Evolutionary conservation across 1,140 invertebrate genomes (phyloP).

Genomic region (Leptinotarsa undecemlineata): DNA sequence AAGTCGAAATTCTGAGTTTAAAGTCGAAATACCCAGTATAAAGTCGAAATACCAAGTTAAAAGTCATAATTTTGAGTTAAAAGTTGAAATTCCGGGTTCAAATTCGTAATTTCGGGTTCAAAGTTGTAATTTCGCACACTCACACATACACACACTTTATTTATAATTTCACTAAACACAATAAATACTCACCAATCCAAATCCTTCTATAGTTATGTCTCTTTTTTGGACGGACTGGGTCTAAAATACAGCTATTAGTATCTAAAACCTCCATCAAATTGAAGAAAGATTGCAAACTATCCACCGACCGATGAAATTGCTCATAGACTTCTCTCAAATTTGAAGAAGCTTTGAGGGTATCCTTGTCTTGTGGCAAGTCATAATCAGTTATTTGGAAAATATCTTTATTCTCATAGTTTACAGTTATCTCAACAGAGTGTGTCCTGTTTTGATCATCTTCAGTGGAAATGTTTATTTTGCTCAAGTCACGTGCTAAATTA

Average conservation of each 20-base stretch:
- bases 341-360: conserved; percentile 25
- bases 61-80: too few relatives aligned
- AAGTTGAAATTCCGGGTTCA: too few relatives aligned
- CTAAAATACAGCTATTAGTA: conserved; percentile 54
- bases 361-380: conserved; percentile 40
- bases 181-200: conserved; percentile 51
- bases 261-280: conserved; percentile 57
- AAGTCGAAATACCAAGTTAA: too few relatives aligned
- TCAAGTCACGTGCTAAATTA: conserved; percentile 42
- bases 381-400: conserved; percentile 38
- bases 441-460: conserved; percentile 41
- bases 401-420: conserved; percentile 36
- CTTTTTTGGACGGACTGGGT: conserved; percentile 55
- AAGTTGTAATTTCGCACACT: too few relatives aligned
- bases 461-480: conserved; percentile 30
- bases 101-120: too few relatives aligned
- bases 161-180: background rate
- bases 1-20: too few relatives aligned
- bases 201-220: conserved; percentile 54
- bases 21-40: too few relatives aligned
- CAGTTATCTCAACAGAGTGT: conserved; percentile 37
- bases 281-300: conserved; percentile 55
- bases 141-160: too few relatives aligned
- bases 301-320: conserved; percentile 37
- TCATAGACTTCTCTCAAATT: conserved; percentile 43